Conservation (phyloP, 2,888 invertebrate species). For the Cepaea hortensis region DNA sequence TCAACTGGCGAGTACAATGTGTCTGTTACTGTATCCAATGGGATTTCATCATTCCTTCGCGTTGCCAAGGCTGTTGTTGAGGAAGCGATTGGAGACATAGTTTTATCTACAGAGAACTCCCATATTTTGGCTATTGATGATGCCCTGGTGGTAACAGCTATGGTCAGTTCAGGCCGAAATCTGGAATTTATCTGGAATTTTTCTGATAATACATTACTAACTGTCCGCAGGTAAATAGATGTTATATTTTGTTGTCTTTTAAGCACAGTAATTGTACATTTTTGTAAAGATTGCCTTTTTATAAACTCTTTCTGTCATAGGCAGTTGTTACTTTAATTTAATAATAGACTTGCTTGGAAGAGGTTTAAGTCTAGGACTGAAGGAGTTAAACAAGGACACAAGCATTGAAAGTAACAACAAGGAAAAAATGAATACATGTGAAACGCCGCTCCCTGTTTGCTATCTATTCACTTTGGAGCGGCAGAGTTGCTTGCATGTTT, state of each 20-base stretch:
- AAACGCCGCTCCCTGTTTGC: too few relatives aligned
- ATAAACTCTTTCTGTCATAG: neutral
- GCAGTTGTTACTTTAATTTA: too few relatives aligned
- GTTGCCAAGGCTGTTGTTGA: slow-evolving; percentile 54
- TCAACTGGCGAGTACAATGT: slow-evolving; percentile 61
- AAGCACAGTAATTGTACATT: neutral
- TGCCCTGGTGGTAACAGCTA: slow-evolving; percentile 60
- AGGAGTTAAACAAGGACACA: too few relatives aligned
- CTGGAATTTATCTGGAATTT: slow-evolving; percentile 69
- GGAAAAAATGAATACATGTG: too few relatives aligned
- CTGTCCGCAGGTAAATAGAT: slow-evolving; percentile 42
- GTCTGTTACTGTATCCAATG: slow-evolving; percentile 62
- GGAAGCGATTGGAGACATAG: slow-evolving; percentile 61
- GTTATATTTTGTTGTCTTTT: neutral
- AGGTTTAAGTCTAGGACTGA: too few relatives aligned
- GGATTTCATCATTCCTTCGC: slow-evolving; percentile 54
- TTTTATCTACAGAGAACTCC: slow-evolving; percentile 56
- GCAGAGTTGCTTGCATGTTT: too few relatives aligned
- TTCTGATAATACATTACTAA: slow-evolving; percentile 49
- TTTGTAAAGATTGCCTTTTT: neutral
- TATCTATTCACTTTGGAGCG: too few relatives aligned
- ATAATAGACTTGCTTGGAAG: too few relatives aligned
- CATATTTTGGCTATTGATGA: slow-evolving; percentile 54
- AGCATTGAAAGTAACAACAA: too few relatives aligned
- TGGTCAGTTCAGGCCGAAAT: slow-evolving; percentile 63